Evolutionary conservation across 2,113 vertebrate species (phyloP).

Genomic region (Talpa occidentalis): DNA sequence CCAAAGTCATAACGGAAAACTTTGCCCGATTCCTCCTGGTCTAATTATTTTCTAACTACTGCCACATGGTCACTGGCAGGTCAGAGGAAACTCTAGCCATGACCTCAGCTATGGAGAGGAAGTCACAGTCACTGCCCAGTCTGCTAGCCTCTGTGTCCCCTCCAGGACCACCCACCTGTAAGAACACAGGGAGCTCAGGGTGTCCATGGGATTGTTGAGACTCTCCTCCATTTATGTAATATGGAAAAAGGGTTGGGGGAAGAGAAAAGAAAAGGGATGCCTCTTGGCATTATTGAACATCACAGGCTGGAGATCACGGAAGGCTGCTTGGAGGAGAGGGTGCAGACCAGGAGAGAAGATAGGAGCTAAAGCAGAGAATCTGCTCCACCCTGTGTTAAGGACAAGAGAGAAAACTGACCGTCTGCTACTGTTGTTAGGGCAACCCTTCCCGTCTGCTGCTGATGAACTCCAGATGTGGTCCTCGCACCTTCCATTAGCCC

Average conservation of each 20-base stretch:
- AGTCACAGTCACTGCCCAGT: background rate
- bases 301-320: background rate
- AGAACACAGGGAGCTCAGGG: background rate
- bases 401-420: background rate
- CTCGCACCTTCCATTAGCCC: background rate
- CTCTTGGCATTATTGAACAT: too few relatives aligned
- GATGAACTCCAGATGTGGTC: background rate
- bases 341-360: background rate
- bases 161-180: background rate
- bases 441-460: background rate
- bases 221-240: background rate
- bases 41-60: background rate
- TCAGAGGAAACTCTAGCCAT: background rate
- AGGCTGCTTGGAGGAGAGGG: background rate
- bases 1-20: background rate
- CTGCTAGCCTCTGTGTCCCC: background rate
- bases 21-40: background rate
- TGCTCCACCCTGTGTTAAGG: fast-evolving
- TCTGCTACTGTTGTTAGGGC: background rate
- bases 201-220: background rate
- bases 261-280: background rate
- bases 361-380: background rate
- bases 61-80: fast-evolving
- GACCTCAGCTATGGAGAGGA: background rate
- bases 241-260: background rate